phyloP scores from a whole-genome alignment of 2,888 invertebrate species.

The Pycnomerus fuliginosus region DNA sequence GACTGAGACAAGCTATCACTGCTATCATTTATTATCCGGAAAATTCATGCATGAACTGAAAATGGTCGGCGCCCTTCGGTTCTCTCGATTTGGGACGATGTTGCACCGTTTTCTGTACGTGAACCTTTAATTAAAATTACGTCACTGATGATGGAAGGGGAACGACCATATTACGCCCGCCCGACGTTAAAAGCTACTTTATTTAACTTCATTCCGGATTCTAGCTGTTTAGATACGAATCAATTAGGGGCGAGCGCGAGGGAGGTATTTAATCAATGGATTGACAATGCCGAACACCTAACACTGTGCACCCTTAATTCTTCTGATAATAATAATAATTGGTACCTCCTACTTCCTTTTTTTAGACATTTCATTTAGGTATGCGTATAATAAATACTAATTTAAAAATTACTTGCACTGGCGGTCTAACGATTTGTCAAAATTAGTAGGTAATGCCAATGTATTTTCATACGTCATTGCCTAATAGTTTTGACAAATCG shows the following conservation, averaged over 20 bases:
- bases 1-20: slow-evolving; percentile 33
- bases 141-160: slow-evolving; percentile 1
- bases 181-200: slow-evolving; percentile 5
- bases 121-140: slow-evolving; percentile 7
- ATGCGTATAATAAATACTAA: no score
- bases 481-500: no score
- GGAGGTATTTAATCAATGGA: slow-evolving; percentile 3
- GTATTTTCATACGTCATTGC: no score
- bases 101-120: slow-evolving; percentile 2
- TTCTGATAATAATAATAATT: background rate
- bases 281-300: background rate
- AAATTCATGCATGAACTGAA: slow-evolving; percentile 41
- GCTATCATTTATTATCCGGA: slow-evolving; percentile 42
- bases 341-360: no score
- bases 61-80: slow-evolving; percentile 29
- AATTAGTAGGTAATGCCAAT: no score
- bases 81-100: slow-evolving; percentile 5
- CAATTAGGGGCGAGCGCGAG: slow-evolving; percentile 1
- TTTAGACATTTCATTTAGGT: no score
- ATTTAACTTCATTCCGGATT: slow-evolving; percentile 4
- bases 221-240: slow-evolving; percentile 13
- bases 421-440: no score
- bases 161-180: slow-evolving; percentile 2
- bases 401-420: no score
- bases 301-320: background rate